These are phyloP conservation scores for Tinea pellionella DNA, from an alignment of 2,888 invertebrate genomes.

Conservation along the genomic window DNA sequence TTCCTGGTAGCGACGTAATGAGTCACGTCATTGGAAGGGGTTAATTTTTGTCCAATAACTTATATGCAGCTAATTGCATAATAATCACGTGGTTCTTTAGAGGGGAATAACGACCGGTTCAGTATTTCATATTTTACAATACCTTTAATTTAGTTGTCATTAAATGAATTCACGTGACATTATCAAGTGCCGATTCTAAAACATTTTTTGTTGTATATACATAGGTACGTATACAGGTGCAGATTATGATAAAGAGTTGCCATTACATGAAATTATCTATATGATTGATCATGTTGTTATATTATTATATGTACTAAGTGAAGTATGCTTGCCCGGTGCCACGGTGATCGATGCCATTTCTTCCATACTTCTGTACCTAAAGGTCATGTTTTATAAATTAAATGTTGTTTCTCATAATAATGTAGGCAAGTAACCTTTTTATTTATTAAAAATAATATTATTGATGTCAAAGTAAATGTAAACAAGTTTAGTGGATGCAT, in stretches of 20 bases:
- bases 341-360: constrained; percentile 7
- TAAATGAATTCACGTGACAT: neutral
- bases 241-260: constrained; percentile 11
- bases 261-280: constrained; percentile 3
- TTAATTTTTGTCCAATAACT: constrained; percentile 53
- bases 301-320: neutral
- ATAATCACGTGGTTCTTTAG: constrained; percentile 19
- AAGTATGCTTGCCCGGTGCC: neutral
- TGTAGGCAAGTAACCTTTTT: no score
- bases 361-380: neutral
- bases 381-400: neutral
- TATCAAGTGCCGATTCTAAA: neutral
- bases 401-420: neutral
- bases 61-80: constrained; percentile 27
- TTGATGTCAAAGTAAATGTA: neutral
- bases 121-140: no score
- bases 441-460: neutral
- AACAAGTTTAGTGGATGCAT: no score
- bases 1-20: constrained; percentile 63
- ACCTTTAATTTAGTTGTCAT: no score
- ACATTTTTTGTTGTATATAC: neutral
- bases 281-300: constrained; percentile 10
- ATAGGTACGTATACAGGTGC: neutral
- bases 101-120: no score
- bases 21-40: constrained; percentile 62